Evolutionary conservation across 2,888 invertebrate species (phyloP), one percentile per base, ranked within the genome.

Genomic region (Molanna angustata): DNA sequence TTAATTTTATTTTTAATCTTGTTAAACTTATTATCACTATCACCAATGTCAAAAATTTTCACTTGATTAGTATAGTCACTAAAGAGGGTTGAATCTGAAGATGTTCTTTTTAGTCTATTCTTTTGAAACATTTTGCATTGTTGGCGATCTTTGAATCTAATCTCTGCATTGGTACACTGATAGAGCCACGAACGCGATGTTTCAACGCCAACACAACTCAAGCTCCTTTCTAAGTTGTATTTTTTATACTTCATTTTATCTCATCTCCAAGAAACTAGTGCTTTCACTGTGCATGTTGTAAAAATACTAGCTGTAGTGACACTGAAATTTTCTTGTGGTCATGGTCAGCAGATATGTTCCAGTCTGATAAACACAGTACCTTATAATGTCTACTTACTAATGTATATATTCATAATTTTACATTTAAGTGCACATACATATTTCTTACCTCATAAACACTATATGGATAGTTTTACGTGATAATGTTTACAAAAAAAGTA

Each of bases 31-130:
- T 65, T 50, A 37, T 52, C 67, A 18, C 64, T 61, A 57, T 64
- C 69, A 52, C 70, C 70, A 58, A 67, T 72, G 52, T 76, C 76
- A 60, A 78, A 78, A 39, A 78, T 63, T 54, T 71, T 64, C 61
- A 78, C 71, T 66, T 78, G 77, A 60, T 74, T 76, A 6, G 70
- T 66, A 63, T 76, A 78, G 61, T 78, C 77, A 65, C 77, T 78
- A 65, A 78, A 76, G 43, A 78, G 69, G 22, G 76, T 78, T 1
- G 77, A 77, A 49, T 74, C 76, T 3, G 77, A 78, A n/a, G 71
- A 67, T 33, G 73, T 65, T 43, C 49, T 33, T 17, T 37, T 14
- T n/a, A 49, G 9, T 11, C 65, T 65, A 20, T 66, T n/a, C n/a
- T n/a, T n/a, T n/a, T n/a, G n/a, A n/a, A n/a, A n/a, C n/a, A n/a